Percentiles rank a stretch among this genome's conserved stretches.
Conservation (phyloP, 2,888 invertebrate species). For the Eurytoma californica region DNA sequence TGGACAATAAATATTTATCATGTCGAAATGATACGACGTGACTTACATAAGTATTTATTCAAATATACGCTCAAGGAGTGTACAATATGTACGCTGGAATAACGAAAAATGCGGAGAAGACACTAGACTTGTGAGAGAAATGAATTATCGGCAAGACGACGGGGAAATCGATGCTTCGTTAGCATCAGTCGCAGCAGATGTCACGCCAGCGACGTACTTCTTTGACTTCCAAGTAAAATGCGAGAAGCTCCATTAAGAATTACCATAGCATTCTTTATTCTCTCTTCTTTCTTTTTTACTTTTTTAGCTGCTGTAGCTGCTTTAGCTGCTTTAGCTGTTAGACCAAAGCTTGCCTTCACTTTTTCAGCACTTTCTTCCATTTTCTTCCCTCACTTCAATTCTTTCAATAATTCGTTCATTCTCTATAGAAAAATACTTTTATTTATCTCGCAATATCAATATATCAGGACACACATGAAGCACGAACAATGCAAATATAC, state of each 20-base stretch:
- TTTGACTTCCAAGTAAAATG: conserved; percentile 1
- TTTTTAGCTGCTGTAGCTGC: background rate
- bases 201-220: conserved; percentile 8
- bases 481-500: too few species aligned
- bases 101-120: conserved; percentile 42
- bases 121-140: background rate
- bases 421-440: too few species aligned
- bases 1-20: conserved; percentile 49
- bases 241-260: conserved; percentile 29
- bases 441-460: too few species aligned
- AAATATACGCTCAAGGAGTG: conserved; percentile 19
- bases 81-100: background rate
- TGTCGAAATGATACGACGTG: conserved; percentile 33
- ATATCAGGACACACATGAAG: too few species aligned
- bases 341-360: background rate
- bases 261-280: conserved; percentile 27
- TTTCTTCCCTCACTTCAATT: too few species aligned
- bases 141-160: conserved; percentile 37
- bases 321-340: too few species aligned
- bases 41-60: conserved; percentile 37
- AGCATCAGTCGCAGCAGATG: conserved; percentile 10
- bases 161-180: conserved; percentile 48
- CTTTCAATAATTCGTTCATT: too few species aligned
- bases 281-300: background rate
- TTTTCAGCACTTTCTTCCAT: too few species aligned